Evolutionary conservation across 2,113 vertebrate species (phyloP).

Genomic region (Lepisosteus osseus): DNA sequence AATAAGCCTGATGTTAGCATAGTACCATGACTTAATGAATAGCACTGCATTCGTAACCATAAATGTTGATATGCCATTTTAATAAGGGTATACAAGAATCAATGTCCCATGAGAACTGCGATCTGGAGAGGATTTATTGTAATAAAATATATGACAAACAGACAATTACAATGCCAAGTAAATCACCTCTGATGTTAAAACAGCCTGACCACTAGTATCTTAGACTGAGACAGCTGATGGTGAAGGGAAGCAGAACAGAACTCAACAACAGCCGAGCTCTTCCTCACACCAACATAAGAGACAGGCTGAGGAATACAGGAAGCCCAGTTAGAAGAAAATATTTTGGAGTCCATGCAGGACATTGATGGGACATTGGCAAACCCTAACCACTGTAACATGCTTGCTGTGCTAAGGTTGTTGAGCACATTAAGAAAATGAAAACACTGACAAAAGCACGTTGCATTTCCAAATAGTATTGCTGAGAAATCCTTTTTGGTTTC

Average conservation of each 20-base stretch:
- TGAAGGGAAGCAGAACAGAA: conserved; percentile 2
- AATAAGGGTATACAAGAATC: conserved; percentile 7
- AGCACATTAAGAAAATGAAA: not conserved
- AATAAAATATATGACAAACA: not conserved
- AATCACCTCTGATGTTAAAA: not conserved
- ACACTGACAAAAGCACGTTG: not conserved
- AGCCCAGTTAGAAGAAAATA: conserved; percentile 1
- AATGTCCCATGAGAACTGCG: conserved; percentile 39
- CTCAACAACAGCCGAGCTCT: not conserved
- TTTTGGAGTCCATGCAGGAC: not conserved
- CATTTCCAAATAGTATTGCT: not conserved
- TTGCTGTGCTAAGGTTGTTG: not conserved
- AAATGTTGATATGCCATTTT: conserved; percentile 29
- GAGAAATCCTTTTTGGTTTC: not conserved
- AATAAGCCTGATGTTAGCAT: not conserved
- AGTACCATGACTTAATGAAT: conserved; percentile 34
- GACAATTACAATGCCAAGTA: conserved; percentile 5
- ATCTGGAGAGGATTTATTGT: not conserved
- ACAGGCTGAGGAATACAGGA: conserved; percentile 17
- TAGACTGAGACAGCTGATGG: not conserved
- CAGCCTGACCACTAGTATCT: not conserved
- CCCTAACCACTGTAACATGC: not conserved
- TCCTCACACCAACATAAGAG: conserved; percentile 7
- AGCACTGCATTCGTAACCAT: conserved; percentile 50
- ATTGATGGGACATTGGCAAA: not conserved